Evolutionary conservation across 2,888 invertebrate species (phyloP), one percentile per base, ranked within the genome.

Genomic region (Nemoura dubitans): DNA sequence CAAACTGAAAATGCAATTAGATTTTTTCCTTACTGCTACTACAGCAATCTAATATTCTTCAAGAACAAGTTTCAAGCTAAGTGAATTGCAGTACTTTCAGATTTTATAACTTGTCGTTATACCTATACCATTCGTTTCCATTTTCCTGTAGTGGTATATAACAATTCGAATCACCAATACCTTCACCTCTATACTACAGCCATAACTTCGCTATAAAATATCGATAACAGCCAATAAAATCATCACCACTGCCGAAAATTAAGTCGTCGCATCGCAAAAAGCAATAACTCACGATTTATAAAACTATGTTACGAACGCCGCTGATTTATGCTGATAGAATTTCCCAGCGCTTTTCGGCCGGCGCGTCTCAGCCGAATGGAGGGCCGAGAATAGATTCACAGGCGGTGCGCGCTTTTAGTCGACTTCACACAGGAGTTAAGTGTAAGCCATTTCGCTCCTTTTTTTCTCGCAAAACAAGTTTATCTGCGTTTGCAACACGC

Each of bases 401-500:
- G 59, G 59, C 59, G 21, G 59, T 21, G 10, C 59, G 3, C 59
- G 59, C 59, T 59, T 59, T 59, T 21, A 21, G 21, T 16, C 10
- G 59, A 59, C 59, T 59, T 59, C 59, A 59, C 59, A 59, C 59
- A 59, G 59, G 21, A 59, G 59, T 59, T 25, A 78, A 83, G 83
- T 83, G 83, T 30, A n/a, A 42, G 42, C 59, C 36, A 83, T 83
- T 83, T 83, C 83, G 28, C 2, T 59, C 59, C 21, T 59, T 59
- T 59, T 59, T 59, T 59, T 6, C 10, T 42, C 36, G 83, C 30
- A 30, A 42, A 42, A 83, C 83, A 83, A 30, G 83, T 42, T 78
- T 78, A 78, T 78, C 78, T 27, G 78, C 42, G 83, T 83, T 83
- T 21, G 42, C 36, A 43, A 42, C 83, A 83, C 83, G 83, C 83